A percentile compares a stretch with the other conserved stretches of the same genome.
phyloP scores from a whole-genome alignment of 2,888 invertebrate species.

The Hylaea fasciaria region DNA sequence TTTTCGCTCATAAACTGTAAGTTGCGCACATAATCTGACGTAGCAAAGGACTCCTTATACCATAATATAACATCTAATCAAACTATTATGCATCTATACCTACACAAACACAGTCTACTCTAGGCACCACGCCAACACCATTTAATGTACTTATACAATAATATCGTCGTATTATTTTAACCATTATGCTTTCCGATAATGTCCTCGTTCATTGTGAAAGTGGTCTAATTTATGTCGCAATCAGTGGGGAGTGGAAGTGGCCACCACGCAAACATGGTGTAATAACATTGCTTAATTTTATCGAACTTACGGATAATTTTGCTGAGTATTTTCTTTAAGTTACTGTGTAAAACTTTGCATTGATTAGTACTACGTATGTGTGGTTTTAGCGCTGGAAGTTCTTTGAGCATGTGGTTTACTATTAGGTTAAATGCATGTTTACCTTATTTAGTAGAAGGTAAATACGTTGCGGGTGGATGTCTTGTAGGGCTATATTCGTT shows the following conservation, averaged over 20 bases:
- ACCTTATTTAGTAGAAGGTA: no score
- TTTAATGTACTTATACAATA: conserved; percentile 62
- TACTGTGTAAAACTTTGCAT: no score
- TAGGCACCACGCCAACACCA: conserved; percentile 52
- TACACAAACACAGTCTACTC: not conserved
- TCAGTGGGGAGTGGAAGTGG: conserved; percentile 29
- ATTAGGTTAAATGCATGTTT: no score
- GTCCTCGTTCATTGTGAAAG: conserved; percentile 39
- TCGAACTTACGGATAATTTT: not conserved
- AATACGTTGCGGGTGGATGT: no score
- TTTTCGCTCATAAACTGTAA: no score
- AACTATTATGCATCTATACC: conserved; percentile 1
- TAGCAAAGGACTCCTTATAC: no score
- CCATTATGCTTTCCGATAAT: conserved; percentile 51
- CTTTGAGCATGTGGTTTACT: no score
- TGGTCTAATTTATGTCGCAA: conserved; percentile 36
- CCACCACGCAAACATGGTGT: conserved; percentile 18
- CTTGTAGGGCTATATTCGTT: no score
- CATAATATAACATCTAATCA: not conserved
- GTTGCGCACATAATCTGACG: no score
- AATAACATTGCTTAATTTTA: conserved; percentile 2
- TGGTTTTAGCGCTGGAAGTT: not conserved
- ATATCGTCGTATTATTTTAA: conserved; percentile 66
- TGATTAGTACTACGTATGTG: not conserved
- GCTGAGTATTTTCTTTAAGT: no score